Evolutionary conservation across 2,797 vertebrate species (phyloP).

Genomic region (Ispidina picta): DNA sequence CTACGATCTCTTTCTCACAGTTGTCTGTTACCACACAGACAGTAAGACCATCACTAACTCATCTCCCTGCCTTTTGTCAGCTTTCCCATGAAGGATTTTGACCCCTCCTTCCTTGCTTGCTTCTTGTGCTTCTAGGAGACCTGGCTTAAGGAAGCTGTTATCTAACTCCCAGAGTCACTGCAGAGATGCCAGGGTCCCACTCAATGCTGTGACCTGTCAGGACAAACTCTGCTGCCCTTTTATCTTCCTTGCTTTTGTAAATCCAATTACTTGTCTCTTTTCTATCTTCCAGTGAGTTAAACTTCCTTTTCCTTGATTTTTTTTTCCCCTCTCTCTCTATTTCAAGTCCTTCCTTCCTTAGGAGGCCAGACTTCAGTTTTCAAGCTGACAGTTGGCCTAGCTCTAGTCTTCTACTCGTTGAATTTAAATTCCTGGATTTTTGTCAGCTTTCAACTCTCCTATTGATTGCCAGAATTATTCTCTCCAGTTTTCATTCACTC

Average conservation of each 20-base stretch:
- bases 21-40: not conserved
- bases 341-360: not conserved
- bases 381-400: not conserved
- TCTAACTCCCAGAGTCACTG: not conserved
- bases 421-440: conserved; percentile 7
- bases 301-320: not conserved
- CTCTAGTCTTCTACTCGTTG: not conserved
- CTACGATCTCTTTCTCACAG: not conserved
- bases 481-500: not conserved
- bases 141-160: not conserved
- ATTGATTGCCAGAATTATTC: not conserved
- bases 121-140: not conserved
- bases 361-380: not conserved
- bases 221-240: not conserved
- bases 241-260: not conserved
- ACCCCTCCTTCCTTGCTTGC: not conserved
- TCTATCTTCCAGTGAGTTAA: not conserved
- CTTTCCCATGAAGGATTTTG: not conserved
- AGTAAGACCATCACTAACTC: not conserved
- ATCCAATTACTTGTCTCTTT: not conserved
- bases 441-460: not conserved
- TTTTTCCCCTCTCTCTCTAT: not conserved
- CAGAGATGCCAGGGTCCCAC: not conserved
- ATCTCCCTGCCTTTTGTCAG: not conserved
- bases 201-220: not conserved